These are phyloP conservation scores for Hystrix cristata DNA, from an alignment of 2,113 vertebrate species.

Conservation along the genomic window DNA sequence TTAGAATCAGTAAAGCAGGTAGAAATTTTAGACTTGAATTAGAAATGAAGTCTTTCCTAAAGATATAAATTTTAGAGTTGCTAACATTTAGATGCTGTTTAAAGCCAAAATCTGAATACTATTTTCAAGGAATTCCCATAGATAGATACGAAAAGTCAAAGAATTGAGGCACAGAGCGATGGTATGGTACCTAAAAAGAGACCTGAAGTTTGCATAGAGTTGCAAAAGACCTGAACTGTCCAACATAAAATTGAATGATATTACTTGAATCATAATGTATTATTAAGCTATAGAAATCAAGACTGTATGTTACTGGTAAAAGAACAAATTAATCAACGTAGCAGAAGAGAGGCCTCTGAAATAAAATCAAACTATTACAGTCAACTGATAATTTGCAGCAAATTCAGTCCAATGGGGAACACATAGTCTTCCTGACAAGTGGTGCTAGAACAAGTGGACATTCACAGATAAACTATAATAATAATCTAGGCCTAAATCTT, in stretches of 20 bases:
- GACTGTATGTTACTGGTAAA: background rate
- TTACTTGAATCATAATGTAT: background rate
- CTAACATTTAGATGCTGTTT: background rate
- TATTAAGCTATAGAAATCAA: background rate
- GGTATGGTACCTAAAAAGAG: fast-evolving
- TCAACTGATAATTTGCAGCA: background rate
- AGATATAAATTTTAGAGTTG: background rate
- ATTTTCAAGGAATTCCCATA: background rate
- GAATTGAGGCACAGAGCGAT: background rate
- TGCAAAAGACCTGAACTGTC: background rate
- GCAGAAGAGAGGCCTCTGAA: background rate
- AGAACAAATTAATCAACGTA: background rate
- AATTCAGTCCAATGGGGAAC: background rate
- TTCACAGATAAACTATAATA: background rate
- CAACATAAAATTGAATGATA: background rate
- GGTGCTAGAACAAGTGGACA: background rate
- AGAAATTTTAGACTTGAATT: background rate
- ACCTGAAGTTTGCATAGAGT: background rate
- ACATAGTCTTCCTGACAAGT: background rate
- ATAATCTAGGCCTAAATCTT: background rate
- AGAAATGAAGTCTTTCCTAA: background rate
- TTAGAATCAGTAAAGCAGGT: background rate
- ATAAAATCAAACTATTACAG: background rate
- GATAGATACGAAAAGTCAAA: background rate
- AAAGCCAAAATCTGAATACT: background rate